phyloP scores from a whole-genome alignment of 2,888 invertebrate species.

The Cyclophora punctaria region DNA sequence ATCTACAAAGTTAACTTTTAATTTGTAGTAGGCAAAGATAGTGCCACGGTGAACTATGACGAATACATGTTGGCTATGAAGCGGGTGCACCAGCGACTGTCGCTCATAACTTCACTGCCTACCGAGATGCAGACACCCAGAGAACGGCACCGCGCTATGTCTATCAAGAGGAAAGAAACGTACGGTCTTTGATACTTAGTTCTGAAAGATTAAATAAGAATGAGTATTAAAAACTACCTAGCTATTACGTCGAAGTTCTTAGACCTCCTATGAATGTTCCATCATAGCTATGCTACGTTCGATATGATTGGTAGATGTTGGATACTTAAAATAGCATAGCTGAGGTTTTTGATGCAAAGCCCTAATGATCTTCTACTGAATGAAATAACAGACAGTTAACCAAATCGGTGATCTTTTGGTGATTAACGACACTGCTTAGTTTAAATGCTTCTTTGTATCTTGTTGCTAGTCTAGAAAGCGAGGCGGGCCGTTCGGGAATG shows the following conservation, averaged over 20 bases:
- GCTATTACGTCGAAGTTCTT: background rate
- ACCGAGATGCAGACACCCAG: slow-evolving; percentile 30
- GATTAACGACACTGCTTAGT: background rate
- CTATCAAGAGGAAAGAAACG: no score
- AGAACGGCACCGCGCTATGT: slow-evolving; percentile 25
- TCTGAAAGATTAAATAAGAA: background rate
- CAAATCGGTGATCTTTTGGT: background rate
- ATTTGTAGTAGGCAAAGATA: slow-evolving; percentile 4
- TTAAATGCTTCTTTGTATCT: background rate
- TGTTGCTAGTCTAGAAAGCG: slow-evolving; percentile 12
- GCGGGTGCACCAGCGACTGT: slow-evolving; percentile 27
- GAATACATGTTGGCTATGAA: slow-evolving; percentile 48
- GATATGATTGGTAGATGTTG: no score
- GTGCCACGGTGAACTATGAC: slow-evolving; percentile 28
- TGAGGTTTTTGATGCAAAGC: no score
- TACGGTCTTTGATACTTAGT: no score
- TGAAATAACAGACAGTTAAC: background rate
- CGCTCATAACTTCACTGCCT: slow-evolving; percentile 9
- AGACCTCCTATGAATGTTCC: no score
- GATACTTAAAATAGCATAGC: no score
- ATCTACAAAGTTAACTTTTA: background rate
- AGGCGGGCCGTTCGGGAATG: slow-evolving; percentile 17
- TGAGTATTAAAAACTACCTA: slow-evolving; percentile 1
- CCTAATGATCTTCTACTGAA: background rate
- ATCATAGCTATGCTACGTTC: no score